Percentiles rank a stretch among this genome's conserved stretches.
phyloP scores from a whole-genome alignment of 2,797 vertebrate genomes.

The Adelosebastes latens region DNA sequence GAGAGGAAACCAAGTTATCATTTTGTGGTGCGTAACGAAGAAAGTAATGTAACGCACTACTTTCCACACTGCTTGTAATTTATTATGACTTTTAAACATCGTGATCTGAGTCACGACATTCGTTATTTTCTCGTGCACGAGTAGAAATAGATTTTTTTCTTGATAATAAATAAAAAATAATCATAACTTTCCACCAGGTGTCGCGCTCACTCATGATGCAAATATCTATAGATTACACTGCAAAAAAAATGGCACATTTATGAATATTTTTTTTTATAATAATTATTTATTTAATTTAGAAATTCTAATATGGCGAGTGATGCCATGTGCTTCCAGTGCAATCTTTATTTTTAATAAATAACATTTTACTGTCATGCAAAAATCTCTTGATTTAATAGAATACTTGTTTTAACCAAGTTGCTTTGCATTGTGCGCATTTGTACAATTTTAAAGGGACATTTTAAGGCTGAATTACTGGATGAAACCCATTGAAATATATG shows the following conservation, averaged over 20 bases:
- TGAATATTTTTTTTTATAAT: not conserved
- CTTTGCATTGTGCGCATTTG: not conserved
- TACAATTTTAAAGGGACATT: not conserved
- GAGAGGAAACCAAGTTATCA: not conserved
- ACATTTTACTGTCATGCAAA: not conserved
- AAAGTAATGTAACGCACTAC: not conserved
- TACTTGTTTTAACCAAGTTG: not conserved
- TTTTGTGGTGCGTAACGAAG: not conserved
- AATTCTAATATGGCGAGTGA: not conserved
- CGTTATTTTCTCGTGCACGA: not conserved
- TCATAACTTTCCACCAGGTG: slow-evolving; percentile 79
- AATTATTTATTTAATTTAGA: not conserved
- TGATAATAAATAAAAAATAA: not conserved
- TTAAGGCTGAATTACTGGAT: not conserved
- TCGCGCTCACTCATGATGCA: slow-evolving; percentile 77
- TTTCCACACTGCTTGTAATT: not conserved
- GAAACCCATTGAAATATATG: not conserved
- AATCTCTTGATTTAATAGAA: not conserved
- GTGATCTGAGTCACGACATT: not conserved
- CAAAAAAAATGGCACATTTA: slow-evolving; percentile 10
- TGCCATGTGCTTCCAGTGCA: not conserved
- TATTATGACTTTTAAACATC: not conserved
- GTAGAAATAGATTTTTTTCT: not conserved
- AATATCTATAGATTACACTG: slow-evolving; percentile 9
- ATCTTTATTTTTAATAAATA: not conserved